Percentiles rank a stretch among this genome's conserved stretches.
phyloP scores from a whole-genome alignment of 2,888 invertebrate species.

The Agonopterix heracliana region DNA sequence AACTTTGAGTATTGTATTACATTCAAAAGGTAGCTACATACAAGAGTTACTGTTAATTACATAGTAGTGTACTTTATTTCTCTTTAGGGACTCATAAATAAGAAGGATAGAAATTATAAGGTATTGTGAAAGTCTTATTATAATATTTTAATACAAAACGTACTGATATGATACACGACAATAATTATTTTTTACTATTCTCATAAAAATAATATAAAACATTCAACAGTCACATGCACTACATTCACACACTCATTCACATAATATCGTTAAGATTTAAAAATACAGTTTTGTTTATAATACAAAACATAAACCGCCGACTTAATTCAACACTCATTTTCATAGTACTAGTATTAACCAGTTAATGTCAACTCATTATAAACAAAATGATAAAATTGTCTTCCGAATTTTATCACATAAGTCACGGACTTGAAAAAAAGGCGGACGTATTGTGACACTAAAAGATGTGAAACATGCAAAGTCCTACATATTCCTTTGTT shows the following conservation, averaged over 20 bases:
- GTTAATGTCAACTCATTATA: constrained; percentile 11
- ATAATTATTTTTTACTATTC: constrained; percentile 23
- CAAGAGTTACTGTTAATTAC: neutral
- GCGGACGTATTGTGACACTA: no score
- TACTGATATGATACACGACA: constrained; percentile 42
- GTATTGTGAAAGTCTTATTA: constrained; percentile 25
- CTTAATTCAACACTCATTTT: constrained; percentile 28
- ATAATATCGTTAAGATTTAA: constrained; percentile 28
- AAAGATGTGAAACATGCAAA: no score
- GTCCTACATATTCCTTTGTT: no score
- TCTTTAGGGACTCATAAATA: neutral
- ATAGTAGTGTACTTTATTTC: neutral
- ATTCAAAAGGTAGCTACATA: constrained; percentile 5
- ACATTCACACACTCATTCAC: constrained; percentile 36
- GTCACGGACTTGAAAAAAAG: no score
- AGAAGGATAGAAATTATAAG: constrained; percentile 8
- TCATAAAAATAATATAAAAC: constrained; percentile 30
- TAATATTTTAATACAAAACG: constrained; percentile 44
- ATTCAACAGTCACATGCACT: constrained; percentile 29
- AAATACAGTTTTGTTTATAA: constrained; percentile 62
- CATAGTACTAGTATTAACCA: constrained; percentile 37
- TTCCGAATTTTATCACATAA: no score
- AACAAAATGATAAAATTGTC: neutral
- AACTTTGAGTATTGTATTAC: constrained; percentile 48
- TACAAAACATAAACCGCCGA: constrained; percentile 58